These are phyloP conservation scores for Clinocottus analis DNA, from an alignment of 2,113 vertebrate genomes.

Conservation along the genomic window DNA sequence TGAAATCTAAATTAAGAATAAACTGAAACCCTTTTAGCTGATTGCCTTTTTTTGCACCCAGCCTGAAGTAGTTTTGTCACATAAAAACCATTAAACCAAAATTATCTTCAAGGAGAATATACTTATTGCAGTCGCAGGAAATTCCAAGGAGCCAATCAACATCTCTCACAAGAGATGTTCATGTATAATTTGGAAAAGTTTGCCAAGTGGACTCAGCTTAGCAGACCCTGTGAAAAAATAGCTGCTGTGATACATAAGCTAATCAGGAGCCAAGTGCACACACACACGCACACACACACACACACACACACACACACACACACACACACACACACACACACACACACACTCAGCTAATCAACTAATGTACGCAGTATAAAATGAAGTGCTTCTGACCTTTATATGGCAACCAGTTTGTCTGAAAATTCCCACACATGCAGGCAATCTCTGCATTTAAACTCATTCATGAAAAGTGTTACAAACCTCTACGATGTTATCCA, in stretches of 20 bases:
- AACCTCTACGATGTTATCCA: slow-evolving; percentile 94
- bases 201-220: slow-evolving; percentile 10
- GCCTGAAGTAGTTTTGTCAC: not conserved
- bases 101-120: not conserved
- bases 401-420: not conserved
- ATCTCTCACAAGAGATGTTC: not conserved
- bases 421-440: not conserved
- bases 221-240: not conserved
- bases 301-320: not conserved
- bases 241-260: not conserved
- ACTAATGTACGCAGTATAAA: not conserved
- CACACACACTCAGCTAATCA: slow-evolving; percentile 7
- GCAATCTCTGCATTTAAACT: not conserved
- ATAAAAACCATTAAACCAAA: slow-evolving; percentile 14
- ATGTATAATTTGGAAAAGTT: not conserved
- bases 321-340: slow-evolving; percentile 3
- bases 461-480: slow-evolving; percentile 57
- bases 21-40: not conserved
- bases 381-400: slow-evolving; percentile 12
- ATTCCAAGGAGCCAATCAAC: not conserved
- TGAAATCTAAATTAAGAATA: slow-evolving; percentile 2
- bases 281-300: not conserved
- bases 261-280: not conserved
- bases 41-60: not conserved
- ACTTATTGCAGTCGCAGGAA: not conserved